phyloP scores from a whole-genome alignment of 2,888 invertebrate genomes.

The Ochropacha duplaris region DNA sequence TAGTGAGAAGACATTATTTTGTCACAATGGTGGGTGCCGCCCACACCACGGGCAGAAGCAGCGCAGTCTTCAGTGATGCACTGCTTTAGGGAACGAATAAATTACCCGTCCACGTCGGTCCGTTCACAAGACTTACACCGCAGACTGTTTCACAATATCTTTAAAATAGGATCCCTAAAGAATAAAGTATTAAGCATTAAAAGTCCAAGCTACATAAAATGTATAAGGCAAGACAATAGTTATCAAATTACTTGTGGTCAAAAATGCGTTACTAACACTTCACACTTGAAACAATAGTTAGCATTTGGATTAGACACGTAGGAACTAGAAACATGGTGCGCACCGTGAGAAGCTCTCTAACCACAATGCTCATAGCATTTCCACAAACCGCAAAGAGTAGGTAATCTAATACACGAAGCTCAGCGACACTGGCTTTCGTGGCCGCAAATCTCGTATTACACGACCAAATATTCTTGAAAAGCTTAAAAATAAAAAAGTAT shows the following conservation, averaged over 20 bases:
- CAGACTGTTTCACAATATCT: constrained; percentile 61
- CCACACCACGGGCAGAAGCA: constrained; percentile 72
- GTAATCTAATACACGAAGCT: constrained; percentile 81
- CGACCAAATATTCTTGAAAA: constrained; percentile 24
- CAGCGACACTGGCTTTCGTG: constrained; percentile 79
- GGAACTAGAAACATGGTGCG: constrained; percentile 47
- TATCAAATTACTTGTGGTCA: constrained; percentile 4
- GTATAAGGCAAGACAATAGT: not conserved
- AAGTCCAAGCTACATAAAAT: not conserved
- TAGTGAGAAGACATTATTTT: constrained; percentile 79
- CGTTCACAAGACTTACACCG: constrained; percentile 57
- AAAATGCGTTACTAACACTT: constrained; percentile 17
- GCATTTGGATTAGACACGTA: constrained; percentile 51
- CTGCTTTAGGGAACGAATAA: constrained; percentile 80
- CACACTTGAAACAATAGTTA: constrained; percentile 47
- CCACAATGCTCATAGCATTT: constrained; percentile 77
- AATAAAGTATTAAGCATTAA: constrained; percentile 51
- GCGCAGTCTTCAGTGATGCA: constrained; percentile 77
- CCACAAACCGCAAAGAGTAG: constrained; percentile 75
- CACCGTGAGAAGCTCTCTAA: constrained; percentile 73
- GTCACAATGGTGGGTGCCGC: constrained; percentile 81
- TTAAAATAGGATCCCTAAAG: constrained; percentile 45
- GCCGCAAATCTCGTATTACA: constrained; percentile 77
- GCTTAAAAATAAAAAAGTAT: constrained; percentile 23
- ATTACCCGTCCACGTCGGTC: constrained; percentile 70